A percentile compares a stretch with the other conserved stretches of the same genome.
Evolutionary conservation across 2,888 invertebrate genomes (phyloP).

Genomic region (Scaptomyza cyrtandrae): DNA sequence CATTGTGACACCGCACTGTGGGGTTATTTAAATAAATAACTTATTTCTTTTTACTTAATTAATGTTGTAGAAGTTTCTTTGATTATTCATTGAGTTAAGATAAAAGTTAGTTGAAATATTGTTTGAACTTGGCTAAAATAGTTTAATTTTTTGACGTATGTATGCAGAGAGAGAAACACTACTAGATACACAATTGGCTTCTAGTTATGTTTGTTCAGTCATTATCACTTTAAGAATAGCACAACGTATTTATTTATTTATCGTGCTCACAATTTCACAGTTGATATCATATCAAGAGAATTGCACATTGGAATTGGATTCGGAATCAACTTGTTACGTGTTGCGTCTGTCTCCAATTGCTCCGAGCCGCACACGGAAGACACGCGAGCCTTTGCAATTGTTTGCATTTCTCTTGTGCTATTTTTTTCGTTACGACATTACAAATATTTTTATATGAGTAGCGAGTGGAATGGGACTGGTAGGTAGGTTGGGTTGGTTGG

Average conservation of each 20-base stretch:
- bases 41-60: background rate
- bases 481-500: background rate
- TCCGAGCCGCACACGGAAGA: constrained; percentile 17
- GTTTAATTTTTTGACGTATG: too few species aligned
- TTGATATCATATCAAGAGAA: constrained; percentile 6
- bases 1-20: background rate
- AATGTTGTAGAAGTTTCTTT: background rate
- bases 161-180: too few species aligned
- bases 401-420: constrained; percentile 44
- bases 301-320: constrained; percentile 16
- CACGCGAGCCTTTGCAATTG: constrained; percentile 32
- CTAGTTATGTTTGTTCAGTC: too few species aligned
- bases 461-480: constrained; percentile 1
- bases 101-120: too few species aligned
- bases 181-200: too few species aligned
- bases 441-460: constrained; percentile 51
- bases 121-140: too few species aligned
- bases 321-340: constrained; percentile 27
- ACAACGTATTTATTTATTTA: background rate
- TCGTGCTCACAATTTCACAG: too few species aligned
- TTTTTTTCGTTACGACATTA: constrained; percentile 47
- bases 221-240: background rate
- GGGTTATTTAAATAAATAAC: background rate
- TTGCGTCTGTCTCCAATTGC: constrained; percentile 14
- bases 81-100: too few species aligned